phyloP scores from a whole-genome alignment of 2,888 invertebrate species.

The Megastigmus dorsalis region DNA sequence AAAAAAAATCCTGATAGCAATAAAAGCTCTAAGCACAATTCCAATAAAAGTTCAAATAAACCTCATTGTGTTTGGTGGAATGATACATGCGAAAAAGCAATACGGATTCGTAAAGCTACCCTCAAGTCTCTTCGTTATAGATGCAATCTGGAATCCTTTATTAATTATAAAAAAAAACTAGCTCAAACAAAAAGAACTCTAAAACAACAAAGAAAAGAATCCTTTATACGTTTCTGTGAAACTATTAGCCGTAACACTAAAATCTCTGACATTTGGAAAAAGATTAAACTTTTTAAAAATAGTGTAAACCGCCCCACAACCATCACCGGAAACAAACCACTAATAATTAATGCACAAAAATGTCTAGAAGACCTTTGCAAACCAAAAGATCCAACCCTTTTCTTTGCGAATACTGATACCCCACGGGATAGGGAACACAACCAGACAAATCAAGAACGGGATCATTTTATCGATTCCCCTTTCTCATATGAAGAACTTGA shows the following conservation, averaged over 20 bases:
- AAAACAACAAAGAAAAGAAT: slow-evolving; percentile 41
- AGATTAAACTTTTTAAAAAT: slow-evolving; percentile 41
- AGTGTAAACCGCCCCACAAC: too few species aligned
- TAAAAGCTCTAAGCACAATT: background rate
- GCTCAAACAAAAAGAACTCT: slow-evolving; percentile 32
- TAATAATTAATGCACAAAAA: too few species aligned
- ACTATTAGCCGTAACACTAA: slow-evolving; percentile 14
- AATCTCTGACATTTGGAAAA: slow-evolving; percentile 35
- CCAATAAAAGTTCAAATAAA: background rate
- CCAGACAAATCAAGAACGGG: too few species aligned
- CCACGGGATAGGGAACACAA: too few species aligned
- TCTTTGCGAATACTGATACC: too few species aligned
- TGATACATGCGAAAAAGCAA: too few species aligned
- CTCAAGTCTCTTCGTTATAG: slow-evolving; percentile 13
- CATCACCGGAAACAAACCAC: too few species aligned
- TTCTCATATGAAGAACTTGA: too few species aligned
- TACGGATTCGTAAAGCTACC: slow-evolving; percentile 39
- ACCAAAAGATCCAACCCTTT: too few species aligned
- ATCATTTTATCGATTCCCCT: too few species aligned
- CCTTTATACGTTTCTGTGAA: slow-evolving; percentile 25
- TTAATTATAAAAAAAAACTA: slow-evolving; percentile 42
- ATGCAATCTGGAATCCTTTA: slow-evolving; percentile 2
- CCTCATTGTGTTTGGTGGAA: slow-evolving; percentile 27
- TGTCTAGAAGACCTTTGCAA: too few species aligned
- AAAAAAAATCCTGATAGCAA: background rate